Evolutionary conservation across 2,888 invertebrate genomes (phyloP).

Genomic region (Euplagia quadripunctaria): DNA sequence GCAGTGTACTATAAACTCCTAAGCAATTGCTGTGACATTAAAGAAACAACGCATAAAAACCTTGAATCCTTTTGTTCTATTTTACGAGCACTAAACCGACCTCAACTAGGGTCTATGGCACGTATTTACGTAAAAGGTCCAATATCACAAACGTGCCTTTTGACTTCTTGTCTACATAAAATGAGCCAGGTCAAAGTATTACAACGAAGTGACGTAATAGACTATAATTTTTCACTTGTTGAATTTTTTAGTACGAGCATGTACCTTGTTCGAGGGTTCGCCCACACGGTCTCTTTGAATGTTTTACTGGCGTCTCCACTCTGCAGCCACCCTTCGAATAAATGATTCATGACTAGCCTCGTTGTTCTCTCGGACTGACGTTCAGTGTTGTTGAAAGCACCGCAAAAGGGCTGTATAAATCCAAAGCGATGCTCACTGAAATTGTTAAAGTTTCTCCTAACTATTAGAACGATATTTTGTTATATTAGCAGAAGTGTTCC

Average conservation of each 20-base stretch:
- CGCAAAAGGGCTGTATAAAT: conserved; percentile 37
- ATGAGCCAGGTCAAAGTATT: conserved; percentile 19
- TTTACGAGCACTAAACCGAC: conserved; percentile 14
- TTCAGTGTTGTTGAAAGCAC: conserved; percentile 37
- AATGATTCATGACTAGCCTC: conserved; percentile 68
- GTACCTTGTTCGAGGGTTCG: conserved; percentile 46
- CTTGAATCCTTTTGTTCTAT: conserved; percentile 2
- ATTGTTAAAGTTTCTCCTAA: conserved; percentile 12
- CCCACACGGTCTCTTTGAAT: conserved; percentile 57
- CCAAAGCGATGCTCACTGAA: conserved; percentile 15
- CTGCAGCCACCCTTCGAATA: conserved; percentile 58
- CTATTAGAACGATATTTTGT: background rate
- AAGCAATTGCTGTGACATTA: background rate
- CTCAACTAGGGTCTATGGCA: conserved; percentile 15
- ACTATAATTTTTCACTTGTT: conserved; percentile 50
- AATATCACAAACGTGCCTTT: conserved; percentile 22
- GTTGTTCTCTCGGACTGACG: conserved; percentile 39
- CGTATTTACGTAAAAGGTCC: conserved; percentile 18
- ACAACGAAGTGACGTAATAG: conserved; percentile 35
- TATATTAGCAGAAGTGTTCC: background rate
- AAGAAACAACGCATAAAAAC: conserved; percentile 20
- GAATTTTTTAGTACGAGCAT: conserved; percentile 48
- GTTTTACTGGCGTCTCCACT: conserved; percentile 62
- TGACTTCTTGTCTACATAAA: conserved; percentile 23
- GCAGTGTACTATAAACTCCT: background rate